Evolutionary conservation across 2,797 vertebrate genomes (phyloP).

Genomic region (Helarctos malayanus): DNA sequence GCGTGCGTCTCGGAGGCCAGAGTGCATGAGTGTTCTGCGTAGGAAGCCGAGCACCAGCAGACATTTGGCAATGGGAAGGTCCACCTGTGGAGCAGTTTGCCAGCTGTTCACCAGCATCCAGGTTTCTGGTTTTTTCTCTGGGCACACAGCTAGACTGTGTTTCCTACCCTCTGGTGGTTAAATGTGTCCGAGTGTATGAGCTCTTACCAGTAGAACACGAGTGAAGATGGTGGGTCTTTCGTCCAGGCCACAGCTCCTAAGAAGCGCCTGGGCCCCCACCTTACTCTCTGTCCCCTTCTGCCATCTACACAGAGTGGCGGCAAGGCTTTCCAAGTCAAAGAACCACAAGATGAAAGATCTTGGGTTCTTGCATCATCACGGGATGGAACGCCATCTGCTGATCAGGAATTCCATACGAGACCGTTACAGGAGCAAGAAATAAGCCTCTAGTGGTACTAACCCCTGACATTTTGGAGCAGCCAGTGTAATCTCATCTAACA

Average conservation of each 20-base stretch:
- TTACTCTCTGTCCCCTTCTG: rapidly evolving
- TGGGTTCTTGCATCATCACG: background rate
- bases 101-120: background rate
- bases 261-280: background rate
- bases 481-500: background rate
- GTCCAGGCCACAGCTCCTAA: too few relatives aligned
- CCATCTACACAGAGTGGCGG: background rate
- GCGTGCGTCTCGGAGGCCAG: background rate
- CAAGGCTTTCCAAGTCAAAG: background rate
- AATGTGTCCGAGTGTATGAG: rapidly evolving
- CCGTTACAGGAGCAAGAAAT: background rate
- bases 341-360: background rate
- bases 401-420: background rate
- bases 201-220: background rate
- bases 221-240: background rate
- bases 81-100: background rate
- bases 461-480: background rate
- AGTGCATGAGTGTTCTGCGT: rapidly evolving
- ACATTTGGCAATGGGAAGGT: too few relatives aligned
- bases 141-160: background rate
- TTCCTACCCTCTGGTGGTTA: too few relatives aligned
- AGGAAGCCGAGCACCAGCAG: background rate
- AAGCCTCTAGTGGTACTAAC: background rate
- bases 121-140: too few relatives aligned
- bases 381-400: conserved; percentile 16